Base-by-base conservation (phyloP, 2,113 vertebrate genomes). In the Rhinoderma darwinii region DNA sequence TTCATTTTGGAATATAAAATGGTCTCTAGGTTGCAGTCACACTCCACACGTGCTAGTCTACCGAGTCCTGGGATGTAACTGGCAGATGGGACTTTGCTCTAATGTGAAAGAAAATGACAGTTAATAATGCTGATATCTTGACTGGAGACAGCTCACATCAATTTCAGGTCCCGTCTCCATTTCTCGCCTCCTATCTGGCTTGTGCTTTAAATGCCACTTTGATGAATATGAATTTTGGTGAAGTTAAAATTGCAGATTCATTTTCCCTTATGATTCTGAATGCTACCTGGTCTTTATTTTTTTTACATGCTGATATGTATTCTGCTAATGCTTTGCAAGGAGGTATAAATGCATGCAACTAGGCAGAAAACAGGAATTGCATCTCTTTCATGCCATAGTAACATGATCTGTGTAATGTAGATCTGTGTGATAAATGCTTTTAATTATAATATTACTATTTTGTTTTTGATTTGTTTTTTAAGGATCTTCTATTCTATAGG, bases 71-170 rank as follows among this genome's bases (percentile, higher is more conserved):
- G 86, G 79, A 87, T 82, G 35, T 75, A 87, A 82, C 78, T 75
- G 78, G 77, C 85, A 87, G 85, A 87, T 87, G 86, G 79, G 72
- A 87, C 86, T 87, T 87, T 87, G 51, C 78, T 73, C 86, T 87
- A 87, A 87, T 87, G 70, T 87, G 80, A 87, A 75, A 82, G 86
- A 82, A 87, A 82, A 82, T 87, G 86, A 87, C 86, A 87, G 78
- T 87, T 87, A 87, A 87, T 87, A 87, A 87, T 87, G 79, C 86
- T 87, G 86, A 74, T 86, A 86, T 86, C 85, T 85, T 86, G 77
- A 86, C 85, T 86, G 47, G 50, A 86, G 79, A 82, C 86, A 87
- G 86, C 79, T 63, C 51, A 44, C 86, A 87, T 87, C 86, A 87
- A 87, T 87, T 63, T 82, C 78, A 61, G 27, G 68, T 47, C 70